These are phyloP conservation scores for Morpho deidamia DNA, from an alignment of 2,888 invertebrate species.

Conservation along the genomic window DNA sequence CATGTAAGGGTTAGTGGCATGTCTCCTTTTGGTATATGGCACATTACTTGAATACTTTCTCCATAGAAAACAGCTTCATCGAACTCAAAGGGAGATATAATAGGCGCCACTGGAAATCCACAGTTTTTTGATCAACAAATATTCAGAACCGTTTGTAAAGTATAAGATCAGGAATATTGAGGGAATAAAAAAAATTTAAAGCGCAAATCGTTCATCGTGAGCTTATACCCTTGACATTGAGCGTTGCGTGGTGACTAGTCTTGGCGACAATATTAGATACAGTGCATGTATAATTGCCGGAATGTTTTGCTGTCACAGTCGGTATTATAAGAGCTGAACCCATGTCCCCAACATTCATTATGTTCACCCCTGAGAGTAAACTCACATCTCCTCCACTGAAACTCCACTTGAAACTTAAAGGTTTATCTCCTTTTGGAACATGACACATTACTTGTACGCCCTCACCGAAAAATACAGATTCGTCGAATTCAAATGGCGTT, in stretches of 20 bases:
- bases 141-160: conserved; percentile 9
- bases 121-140: conserved; percentile 27
- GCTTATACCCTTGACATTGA: conserved; percentile 81
- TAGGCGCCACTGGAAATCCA: conserved; percentile 76
- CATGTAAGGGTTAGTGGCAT: conserved; percentile 83
- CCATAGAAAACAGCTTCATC: conserved; percentile 76
- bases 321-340: conserved; percentile 84
- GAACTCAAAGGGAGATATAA: conserved; percentile 79
- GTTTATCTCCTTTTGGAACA: conserved; percentile 83
- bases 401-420: conserved; percentile 86
- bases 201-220: conserved; percentile 49
- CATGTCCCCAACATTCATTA: conserved; percentile 81
- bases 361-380: conserved; percentile 78
- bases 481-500: conserved; percentile 79
- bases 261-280: conserved; percentile 81
- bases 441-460: conserved; percentile 79
- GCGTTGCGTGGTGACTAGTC: conserved; percentile 77
- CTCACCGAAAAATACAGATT: conserved; percentile 76
- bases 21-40: conserved; percentile 82
- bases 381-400: conserved; percentile 81
- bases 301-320: conserved; percentile 82
- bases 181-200: conserved; percentile 46
- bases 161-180: conserved; percentile 15
- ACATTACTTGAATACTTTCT: conserved; percentile 78
- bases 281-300: conserved; percentile 83